Percentiles rank a stretch among this genome's conserved stretches.
These are phyloP conservation scores for Esox masquinongy DNA, from an alignment of 2,797 vertebrate species.

Conservation along the genomic window DNA sequence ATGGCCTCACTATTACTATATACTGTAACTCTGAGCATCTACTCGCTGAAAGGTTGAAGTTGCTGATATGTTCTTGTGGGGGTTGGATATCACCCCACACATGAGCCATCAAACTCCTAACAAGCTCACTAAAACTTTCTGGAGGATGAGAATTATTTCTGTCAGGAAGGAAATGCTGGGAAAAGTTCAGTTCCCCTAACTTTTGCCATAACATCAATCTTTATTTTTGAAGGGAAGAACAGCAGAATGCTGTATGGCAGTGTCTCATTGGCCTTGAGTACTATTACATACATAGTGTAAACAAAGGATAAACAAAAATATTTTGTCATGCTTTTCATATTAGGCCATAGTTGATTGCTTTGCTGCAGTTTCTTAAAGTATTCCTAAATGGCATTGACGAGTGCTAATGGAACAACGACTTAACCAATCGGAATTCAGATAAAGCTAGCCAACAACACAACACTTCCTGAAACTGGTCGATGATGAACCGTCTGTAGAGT, in stretches of 20 bases:
- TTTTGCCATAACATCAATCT: neutral
- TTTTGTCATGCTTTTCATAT: neutral
- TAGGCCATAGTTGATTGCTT: neutral
- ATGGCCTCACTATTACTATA: neutral
- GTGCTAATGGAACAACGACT: slow-evolving; percentile 25
- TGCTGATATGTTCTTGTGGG: neutral
- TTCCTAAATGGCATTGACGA: slow-evolving; percentile 15
- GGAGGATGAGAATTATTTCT: neutral
- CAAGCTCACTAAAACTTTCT: neutral
- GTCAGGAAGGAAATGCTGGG: neutral
- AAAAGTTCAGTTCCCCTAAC: neutral
- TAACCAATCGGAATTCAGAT: slow-evolving; percentile 26
- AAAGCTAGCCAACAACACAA: neutral
- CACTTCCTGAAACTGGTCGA: slow-evolving; percentile 10
- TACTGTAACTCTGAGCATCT: too few species aligned
- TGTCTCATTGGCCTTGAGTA: neutral
- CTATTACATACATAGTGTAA: neutral
- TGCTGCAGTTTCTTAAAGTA: neutral
- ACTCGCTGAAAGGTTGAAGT: neutral
- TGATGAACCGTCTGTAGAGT: slow-evolving; percentile 12
- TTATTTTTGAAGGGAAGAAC: neutral
- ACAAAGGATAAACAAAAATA: neutral
- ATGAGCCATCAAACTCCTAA: neutral
- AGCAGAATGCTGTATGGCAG: neutral
- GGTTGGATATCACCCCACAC: neutral